A percentile compares a stretch with the other conserved stretches of the same genome.
phyloP scores from a whole-genome alignment of 2,888 invertebrate genomes.

The Tachystola acroxantha region DNA sequence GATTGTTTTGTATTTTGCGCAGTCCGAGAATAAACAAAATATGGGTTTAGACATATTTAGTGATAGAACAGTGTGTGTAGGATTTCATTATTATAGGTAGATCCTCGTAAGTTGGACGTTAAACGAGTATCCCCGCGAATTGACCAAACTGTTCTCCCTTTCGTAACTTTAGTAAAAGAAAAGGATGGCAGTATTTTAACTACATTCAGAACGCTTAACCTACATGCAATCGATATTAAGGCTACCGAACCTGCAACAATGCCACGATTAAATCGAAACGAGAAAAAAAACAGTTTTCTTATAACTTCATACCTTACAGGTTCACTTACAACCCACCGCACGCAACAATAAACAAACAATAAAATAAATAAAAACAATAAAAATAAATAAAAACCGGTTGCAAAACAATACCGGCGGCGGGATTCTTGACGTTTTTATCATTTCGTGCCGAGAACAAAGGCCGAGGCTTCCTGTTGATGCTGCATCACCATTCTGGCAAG shows the following conservation, averaged over 20 bases:
- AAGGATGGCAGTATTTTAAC: too few species aligned
- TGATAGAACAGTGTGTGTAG: too few species aligned
- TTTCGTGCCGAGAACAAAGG: conserved; percentile 71
- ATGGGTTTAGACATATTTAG: too few species aligned
- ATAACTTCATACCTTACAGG: conserved; percentile 25
- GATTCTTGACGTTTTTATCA: conserved; percentile 76
- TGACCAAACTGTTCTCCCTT: too few species aligned
- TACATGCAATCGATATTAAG: too few species aligned
- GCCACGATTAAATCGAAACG: not conserved
- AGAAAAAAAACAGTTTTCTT: conserved; percentile 17
- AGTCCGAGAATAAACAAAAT: too few species aligned
- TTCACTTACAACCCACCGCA: conserved; percentile 32
- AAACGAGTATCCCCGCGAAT: too few species aligned
- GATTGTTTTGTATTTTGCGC: too few species aligned
- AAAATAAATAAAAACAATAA: conserved; percentile 44
- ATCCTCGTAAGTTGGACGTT: too few species aligned
- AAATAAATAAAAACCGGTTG: conserved; percentile 48
- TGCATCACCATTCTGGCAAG: conserved; percentile 72
- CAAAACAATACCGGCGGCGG: conserved; percentile 65
- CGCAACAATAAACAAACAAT: conserved; percentile 53
- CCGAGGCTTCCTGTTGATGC: conserved; percentile 71
- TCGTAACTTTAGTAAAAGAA: too few species aligned
- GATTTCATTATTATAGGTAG: too few species aligned
- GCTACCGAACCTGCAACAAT: not conserved
- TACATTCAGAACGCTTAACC: too few species aligned